Percentiles rank a stretch among this genome's conserved stretches.
Evolutionary conservation across 2,797 vertebrate genomes (phyloP).

Genomic region (Gymnothorax javanicus): DNA sequence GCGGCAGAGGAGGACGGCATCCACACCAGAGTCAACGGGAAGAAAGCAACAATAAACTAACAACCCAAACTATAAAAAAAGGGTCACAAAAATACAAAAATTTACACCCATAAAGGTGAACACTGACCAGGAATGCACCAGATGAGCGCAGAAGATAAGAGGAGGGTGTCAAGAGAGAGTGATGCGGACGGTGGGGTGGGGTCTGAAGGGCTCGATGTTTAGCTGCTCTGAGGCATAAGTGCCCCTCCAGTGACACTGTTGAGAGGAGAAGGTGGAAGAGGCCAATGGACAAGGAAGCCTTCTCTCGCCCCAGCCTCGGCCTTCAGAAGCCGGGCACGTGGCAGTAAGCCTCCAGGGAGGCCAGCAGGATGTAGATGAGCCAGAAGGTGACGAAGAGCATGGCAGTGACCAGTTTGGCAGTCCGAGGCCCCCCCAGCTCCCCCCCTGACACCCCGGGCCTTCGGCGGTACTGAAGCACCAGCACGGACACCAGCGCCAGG

Average conservation of each 20-base stretch:
- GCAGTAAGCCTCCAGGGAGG: conserved; percentile 83
- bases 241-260: neutral
- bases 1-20: neutral
- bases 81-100: conserved; percentile 19
- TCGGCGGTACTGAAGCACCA: conserved; percentile 75
- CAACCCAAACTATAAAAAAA: conserved; percentile 13
- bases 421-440: conserved; percentile 81
- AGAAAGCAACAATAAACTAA: conserved; percentile 15
- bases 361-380: conserved; percentile 82
- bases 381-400: conserved; percentile 74
- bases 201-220: conserved; percentile 37
- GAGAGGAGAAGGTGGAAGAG: neutral
- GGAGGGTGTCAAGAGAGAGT: neutral
- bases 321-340: conserved; percentile 73
- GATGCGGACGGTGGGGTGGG: conserved; percentile 36
- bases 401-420: conserved; percentile 73
- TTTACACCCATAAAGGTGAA: conserved; percentile 13
- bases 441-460: conserved; percentile 71
- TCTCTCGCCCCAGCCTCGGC: neutral
- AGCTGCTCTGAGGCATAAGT: neutral
- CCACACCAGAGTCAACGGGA: neutral
- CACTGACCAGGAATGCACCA: conserved; percentile 9
- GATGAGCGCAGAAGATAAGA: neutral
- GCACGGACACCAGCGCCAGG: conserved; percentile 70
- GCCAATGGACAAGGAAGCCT: neutral